Base-by-base conservation (phyloP, 2,888 invertebrate genomes). In the Chrysopilus asiliformis region DNA sequence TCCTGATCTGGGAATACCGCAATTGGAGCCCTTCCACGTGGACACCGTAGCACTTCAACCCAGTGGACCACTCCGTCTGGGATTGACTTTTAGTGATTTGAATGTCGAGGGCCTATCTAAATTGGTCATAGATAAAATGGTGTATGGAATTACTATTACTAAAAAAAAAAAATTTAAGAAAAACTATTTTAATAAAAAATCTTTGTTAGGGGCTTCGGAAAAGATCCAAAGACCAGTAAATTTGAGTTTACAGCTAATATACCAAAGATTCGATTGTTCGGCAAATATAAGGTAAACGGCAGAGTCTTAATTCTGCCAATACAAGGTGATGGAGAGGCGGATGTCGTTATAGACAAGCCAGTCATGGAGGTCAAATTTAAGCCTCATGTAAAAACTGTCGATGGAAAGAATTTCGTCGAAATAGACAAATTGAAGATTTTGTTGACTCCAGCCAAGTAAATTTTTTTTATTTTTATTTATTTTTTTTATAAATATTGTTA, bases 291-390 rank as follows among this genome's bases (percentile, higher is more conserved):
- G 12, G 50, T 56, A 15, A 44, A 47, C 18, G 65, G 65, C 8
- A 55, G 53, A 31, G 46, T 65, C 4, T 41, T 64, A 12, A 41
- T 63, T 3, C 44, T 64, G 25, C 58, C 62, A 4, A 51, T 65
- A 20, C 49, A 51, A 17, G 64, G 60, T 1, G 45, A 46, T 17
- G 61, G 63, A 3, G 38, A 43, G 19, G 52, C 51, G 3, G 41
- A 49, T 19, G 39, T 56, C 2, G 24, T 43, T 14, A 10, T 54
- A 4, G 52, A 42, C 12, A 47, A 54, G 31, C 34, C 42, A 1
- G 45, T 45, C 3, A 32, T 46, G 9, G 41, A 34, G 6, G 30
- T 48, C 4, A 49, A 48, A 13, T 37, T 40, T 1, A 46, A 47
- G 10, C 18, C 45, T 0, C 26, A 34, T 15, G 27, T 38, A 4